phyloP scores from a whole-genome alignment of 1,140 invertebrate genomes.

The Palaemon carinicauda region DNA sequence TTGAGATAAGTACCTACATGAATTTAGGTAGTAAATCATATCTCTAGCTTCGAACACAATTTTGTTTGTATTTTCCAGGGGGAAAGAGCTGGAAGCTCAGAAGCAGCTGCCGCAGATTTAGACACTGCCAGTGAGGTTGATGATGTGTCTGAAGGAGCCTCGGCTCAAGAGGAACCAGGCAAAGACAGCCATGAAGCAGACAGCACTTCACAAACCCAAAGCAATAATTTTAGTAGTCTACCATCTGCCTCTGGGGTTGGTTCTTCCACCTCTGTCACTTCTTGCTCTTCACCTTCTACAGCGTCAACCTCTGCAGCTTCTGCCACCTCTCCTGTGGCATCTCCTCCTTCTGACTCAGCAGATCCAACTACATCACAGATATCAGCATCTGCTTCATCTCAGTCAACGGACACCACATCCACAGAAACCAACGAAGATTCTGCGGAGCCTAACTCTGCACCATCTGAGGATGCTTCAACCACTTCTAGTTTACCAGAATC shows the following conservation, averaged over 20 bases:
- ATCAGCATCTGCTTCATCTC: not conserved
- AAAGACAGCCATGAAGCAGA: conserved; percentile 35
- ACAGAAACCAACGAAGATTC: not conserved
- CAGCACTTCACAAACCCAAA: conserved; percentile 28
- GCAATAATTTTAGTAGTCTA: not conserved
- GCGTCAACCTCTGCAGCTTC: not conserved
- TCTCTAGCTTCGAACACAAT: too few relatives aligned
- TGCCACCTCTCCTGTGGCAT: not conserved
- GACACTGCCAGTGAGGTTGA: not conserved
- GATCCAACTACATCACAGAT: conserved; percentile 22
- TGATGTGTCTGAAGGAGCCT: not conserved
- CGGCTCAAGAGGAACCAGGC: not conserved
- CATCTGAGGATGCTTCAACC: not conserved
- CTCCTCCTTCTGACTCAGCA: not conserved
- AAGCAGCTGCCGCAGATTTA: conserved; percentile 22
- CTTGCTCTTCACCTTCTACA: not conserved
- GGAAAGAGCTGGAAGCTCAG: conserved; percentile 13
- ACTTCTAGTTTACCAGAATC: not conserved
- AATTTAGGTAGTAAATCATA: too few relatives aligned
- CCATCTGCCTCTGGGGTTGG: not conserved
- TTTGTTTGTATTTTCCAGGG: not conserved
- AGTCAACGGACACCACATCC: not conserved
- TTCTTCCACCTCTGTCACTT: conserved; percentile 2
- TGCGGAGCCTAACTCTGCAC: not conserved
- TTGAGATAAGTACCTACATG: too few relatives aligned